Percentiles rank a stretch among this genome's conserved stretches.
phyloP scores from a whole-genome alignment of 1,140 invertebrate species.

The Heterodera carotae region DNA sequence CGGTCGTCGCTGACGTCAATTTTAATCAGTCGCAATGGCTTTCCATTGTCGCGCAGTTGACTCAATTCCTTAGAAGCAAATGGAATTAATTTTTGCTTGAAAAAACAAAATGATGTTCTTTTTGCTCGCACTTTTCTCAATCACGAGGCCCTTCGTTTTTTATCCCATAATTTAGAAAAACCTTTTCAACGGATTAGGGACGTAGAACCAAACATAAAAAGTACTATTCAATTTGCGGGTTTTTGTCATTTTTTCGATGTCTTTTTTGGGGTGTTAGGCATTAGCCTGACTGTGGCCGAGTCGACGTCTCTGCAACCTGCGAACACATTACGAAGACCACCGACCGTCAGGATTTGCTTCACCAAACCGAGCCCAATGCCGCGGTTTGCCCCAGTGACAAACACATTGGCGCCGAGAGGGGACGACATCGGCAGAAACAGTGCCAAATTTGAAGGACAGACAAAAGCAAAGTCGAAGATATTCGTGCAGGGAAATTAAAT shows the following conservation, averaged over 20 bases:
- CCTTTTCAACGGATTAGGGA: too few species aligned
- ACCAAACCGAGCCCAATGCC: conserved; percentile 48
- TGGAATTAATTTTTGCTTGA: too few species aligned
- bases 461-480: neutral
- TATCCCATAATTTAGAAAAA: too few species aligned
- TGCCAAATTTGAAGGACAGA: neutral
- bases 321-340: conserved; percentile 35
- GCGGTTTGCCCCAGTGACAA: conserved; percentile 48
- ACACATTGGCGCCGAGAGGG: conserved; percentile 34
- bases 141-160: too few species aligned
- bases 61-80: conserved; percentile 38
- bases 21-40: conserved; percentile 30
- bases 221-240: too few species aligned
- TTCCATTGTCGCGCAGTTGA: conserved; percentile 5
- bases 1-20: conserved; percentile 43
- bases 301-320: conserved; percentile 38
- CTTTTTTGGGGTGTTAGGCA: too few species aligned
- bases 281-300: conserved; percentile 29
- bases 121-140: too few species aligned
- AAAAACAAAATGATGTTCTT: too few species aligned
- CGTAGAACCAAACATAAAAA: too few species aligned
- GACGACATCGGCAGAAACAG: neutral
- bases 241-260: too few species aligned
- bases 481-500: neutral
- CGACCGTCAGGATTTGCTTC: conserved; percentile 17